Conservation (phyloP, 2,113 vertebrate genomes). For the Anarhynchus alexandrinus region DNA sequence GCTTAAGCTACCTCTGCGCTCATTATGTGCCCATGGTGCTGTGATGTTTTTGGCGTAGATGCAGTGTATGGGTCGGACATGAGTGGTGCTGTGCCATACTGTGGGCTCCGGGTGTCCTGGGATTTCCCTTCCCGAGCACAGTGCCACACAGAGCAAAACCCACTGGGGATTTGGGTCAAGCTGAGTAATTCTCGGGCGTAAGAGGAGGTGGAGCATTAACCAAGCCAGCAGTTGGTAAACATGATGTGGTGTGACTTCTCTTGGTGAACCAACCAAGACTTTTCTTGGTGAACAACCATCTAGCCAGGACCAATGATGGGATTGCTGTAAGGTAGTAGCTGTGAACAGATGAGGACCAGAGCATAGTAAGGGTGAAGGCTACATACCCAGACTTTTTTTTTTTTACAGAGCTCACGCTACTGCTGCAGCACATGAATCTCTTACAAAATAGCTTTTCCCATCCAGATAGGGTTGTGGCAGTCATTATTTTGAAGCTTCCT, state of each 20-base stretch:
- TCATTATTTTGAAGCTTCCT: not conserved
- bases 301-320: not conserved
- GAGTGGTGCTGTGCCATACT: not conserved
- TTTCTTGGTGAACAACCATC: not conserved
- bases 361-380: not conserved
- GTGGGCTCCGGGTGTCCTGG: rapidly evolving
- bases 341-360: not conserved
- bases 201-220: not conserved
- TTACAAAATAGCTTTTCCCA: not conserved
- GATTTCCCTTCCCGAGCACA: not conserved
- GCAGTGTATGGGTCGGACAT: rapidly evolving
- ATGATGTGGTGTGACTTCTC: not conserved
- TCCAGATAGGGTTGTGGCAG: not conserved
- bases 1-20: not conserved
- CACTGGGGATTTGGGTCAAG: not conserved
- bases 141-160: not conserved
- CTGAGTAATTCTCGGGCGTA: not conserved
- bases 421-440: not conserved
- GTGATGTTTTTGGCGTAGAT: rapidly evolving
- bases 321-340: not conserved
- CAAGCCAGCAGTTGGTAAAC: not conserved
- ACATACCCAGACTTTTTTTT: not conserved
- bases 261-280: not conserved
- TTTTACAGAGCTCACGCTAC: not conserved
- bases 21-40: rapidly evolving